Base-by-base conservation (phyloP, 2,888 invertebrate species). In the Cyrtodaria siliqua region DNA sequence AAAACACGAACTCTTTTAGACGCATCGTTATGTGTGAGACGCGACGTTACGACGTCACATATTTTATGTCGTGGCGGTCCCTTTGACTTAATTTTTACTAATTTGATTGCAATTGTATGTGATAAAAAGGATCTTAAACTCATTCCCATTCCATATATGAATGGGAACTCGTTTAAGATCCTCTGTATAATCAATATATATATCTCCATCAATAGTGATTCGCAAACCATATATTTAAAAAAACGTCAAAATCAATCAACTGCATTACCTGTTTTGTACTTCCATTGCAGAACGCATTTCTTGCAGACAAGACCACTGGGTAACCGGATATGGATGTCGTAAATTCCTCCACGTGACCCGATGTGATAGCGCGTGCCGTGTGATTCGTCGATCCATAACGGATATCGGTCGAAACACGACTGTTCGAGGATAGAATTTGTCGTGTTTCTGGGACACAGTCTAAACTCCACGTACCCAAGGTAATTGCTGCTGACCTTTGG, bases 261-360 rank as follows among this genome's bases (percentile, higher is more conserved):
- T 9, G 20, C 4, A 44, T 83, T 84, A 93, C 92, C 93, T 80
- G 92, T 90, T 61, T 89, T 90, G 74, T 90, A 93, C 76, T 91
- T 91, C 93, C 93, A 93, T 79, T 93, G 93, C 3, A 93, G 79
- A n/a, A 93, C 92, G 81, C 93, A 93, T 53, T 89, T 88, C 49
- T 85, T 86, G 62, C 93, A 93, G 4, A 86, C 87, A 1, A 92
- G 73, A 2, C 85, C 87, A 16, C 83, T 69, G 0, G 92, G 92
- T 33, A 92, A 81, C 80, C 86, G 44, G 85, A 81, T 24, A 80
- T 87, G 83, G 57, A 88, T 73, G 16, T 86, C 80, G 33, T 81
- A 83, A 8, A 87, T 86, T 9, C 87, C 86, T 20, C 88, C 72
- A 62, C 79, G 79, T 64, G 83, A 83, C 26, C 85, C 84, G 6